phyloP scores from a whole-genome alignment of 1,140 invertebrate genomes.

The Cotesia chilonis region DNA sequence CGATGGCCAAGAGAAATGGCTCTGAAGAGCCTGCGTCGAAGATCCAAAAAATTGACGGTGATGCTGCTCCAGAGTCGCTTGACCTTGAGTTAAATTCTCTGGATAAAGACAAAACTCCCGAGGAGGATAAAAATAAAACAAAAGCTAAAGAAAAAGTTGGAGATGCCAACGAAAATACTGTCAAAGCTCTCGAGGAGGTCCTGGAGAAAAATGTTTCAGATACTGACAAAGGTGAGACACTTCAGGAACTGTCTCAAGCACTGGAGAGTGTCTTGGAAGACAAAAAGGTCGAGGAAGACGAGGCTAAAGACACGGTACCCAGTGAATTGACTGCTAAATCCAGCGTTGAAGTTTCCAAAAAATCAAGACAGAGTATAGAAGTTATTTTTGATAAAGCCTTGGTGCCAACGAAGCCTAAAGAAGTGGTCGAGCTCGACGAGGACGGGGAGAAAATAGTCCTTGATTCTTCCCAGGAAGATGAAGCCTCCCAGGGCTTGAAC shows the following conservation, averaged over 20 bases:
- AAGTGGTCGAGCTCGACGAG: constrained; percentile 56
- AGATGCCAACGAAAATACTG: background rate
- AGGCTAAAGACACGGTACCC: background rate
- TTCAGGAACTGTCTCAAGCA: background rate
- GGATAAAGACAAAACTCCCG: background rate
- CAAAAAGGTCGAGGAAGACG: background rate
- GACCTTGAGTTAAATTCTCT: background rate
- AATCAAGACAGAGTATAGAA: constrained; percentile 52
- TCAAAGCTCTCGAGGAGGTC: no score
- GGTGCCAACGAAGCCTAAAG: constrained; percentile 42
- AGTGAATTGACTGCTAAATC: background rate
- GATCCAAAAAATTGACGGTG: background rate
- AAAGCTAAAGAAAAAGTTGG: background rate
- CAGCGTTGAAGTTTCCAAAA: background rate
- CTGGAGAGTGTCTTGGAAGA: background rate
- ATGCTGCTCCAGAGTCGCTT: background rate
- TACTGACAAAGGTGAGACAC: background rate
- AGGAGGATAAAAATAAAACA: background rate
- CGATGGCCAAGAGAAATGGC: background rate
- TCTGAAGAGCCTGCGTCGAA: constrained; percentile 7
- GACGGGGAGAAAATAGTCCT: constrained; percentile 51
- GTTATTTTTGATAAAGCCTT: constrained; percentile 50
- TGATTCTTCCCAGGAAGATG: constrained; percentile 48
- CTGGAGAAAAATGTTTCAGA: background rate
- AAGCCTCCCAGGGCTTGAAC: constrained; percentile 37